Conservation (phyloP, 2,888 invertebrate species). For the Acheta domesticus region DNA sequence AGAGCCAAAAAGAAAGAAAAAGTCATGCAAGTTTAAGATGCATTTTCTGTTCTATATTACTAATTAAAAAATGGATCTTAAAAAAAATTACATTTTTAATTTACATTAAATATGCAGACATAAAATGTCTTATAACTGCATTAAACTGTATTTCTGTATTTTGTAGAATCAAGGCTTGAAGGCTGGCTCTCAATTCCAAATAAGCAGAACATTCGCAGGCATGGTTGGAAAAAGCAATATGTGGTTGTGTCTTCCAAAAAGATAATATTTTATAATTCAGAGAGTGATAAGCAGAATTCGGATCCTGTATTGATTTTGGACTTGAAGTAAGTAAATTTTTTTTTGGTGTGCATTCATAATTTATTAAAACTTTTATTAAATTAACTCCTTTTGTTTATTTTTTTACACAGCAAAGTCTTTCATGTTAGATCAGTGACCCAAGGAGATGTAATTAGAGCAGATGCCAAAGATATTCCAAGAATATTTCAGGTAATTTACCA, state of each 20-base stretch:
- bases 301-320: slow-evolving; percentile 94
- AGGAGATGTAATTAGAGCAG: slow-evolving; percentile 97
- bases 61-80: too few relatives aligned
- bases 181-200: slow-evolving; percentile 95
- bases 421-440: slow-evolving; percentile 98
- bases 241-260: slow-evolving; percentile 95
- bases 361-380: neutral
- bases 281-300: slow-evolving; percentile 89
- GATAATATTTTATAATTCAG: slow-evolving; percentile 94
- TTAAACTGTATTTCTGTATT: neutral
- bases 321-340: slow-evolving; percentile 67
- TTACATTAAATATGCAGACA: too few relatives aligned
- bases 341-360: neutral
- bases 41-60: too few relatives aligned
- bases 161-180: slow-evolving; percentile 62
- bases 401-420: slow-evolving; percentile 82
- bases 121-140: too few relatives aligned
- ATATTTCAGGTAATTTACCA: slow-evolving; percentile 72
- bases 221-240: slow-evolving; percentile 96
- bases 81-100: too few relatives aligned
- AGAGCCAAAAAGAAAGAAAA: too few relatives aligned
- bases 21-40: too few relatives aligned
- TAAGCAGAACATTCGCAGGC: slow-evolving; percentile 90
- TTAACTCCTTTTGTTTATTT: neutral
- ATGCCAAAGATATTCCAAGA: slow-evolving; percentile 97